Evolutionary conservation across 2,113 vertebrate genomes (phyloP), one percentile per base, ranked within the genome.

Genomic region (Anarrhichthys ocellatus): DNA sequence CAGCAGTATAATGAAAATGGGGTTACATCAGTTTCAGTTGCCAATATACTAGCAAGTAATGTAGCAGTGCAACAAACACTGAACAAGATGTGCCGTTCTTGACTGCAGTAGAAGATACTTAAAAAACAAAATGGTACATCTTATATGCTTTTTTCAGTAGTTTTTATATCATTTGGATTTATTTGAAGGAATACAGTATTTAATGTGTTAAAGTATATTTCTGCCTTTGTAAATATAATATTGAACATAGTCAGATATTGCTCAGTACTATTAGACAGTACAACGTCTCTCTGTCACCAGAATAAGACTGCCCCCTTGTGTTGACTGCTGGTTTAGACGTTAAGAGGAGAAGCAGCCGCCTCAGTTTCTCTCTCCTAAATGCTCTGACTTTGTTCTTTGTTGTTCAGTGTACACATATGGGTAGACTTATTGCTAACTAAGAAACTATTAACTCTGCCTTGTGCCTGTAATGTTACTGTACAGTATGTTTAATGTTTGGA

Each of bases 231-330:
- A 14, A 20, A 73, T 27, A 7, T 38, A 2, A 48, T 36, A 20
- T 3, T 10, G 18, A 46, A 11, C 13, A 34, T 34, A 68, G 46
- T 20, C 9, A 44, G 6, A 61, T 62, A 34, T 40, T 76, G 48
- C 36, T 46, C 29, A 62, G 34, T 52, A 22, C 15, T 17, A 52
- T 3, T 18, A 27, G 2, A n/a, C 20, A 40, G 74, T 27, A 24
- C 50, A 48, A 0, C 14, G 5, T 40, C 17, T 24, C 34, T 40
- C 8, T 52, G 44, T 2, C 10, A 11, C 38, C 40, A 61, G 78
- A 61, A 10, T 50, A 29, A 82, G 17, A 80, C 85, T 86, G 90
- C 87, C 91, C 80, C 74, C 91, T 79, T 67, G 89, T 92, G 91
- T 38, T 74, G 0, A 44, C 20, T 71, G 0, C 9, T 56, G 65